A percentile compares a stretch with the other conserved stretches of the same genome.
Evolutionary conservation across 1,140 invertebrate species (phyloP).

Genomic region (Belonocnema kinseyi): DNA sequence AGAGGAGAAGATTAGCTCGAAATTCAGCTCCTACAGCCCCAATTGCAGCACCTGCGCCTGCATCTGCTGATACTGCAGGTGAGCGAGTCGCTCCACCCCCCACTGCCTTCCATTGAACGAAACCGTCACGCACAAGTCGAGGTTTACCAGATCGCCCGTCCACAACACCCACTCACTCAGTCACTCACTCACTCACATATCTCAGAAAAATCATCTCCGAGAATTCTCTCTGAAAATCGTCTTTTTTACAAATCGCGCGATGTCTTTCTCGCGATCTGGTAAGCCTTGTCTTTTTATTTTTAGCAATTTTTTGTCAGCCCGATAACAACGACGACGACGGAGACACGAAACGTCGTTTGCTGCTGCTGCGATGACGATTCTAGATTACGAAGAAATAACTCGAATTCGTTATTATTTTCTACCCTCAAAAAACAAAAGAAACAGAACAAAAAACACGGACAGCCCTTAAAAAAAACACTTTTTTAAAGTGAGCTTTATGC

Average conservation of each 20-base stretch:
- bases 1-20: conserved; percentile 76
- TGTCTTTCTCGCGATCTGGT: conserved; percentile 13
- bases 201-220: conserved; percentile 17
- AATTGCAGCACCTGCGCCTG: conserved; percentile 68
- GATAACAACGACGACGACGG: neutral
- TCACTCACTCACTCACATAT: neutral
- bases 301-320: conserved; percentile 28
- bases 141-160: conserved; percentile 49
- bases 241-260: neutral
- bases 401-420: neutral
- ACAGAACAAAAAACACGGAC: neutral
- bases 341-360: conserved; percentile 6
- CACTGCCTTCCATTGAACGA: conserved; percentile 73
- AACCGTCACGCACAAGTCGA: conserved; percentile 48
- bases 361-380: neutral
- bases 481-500: too few species aligned
- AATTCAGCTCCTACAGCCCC: conserved; percentile 73
- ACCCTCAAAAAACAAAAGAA: neutral
- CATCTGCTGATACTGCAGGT: conserved; percentile 73
- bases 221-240: neutral
- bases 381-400: neutral
- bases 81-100: conserved; percentile 75
- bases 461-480: neutral
- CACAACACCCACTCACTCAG: neutral
- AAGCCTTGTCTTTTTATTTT: conserved; percentile 25